Evolutionary conservation across 2,888 invertebrate species (phyloP), one percentile per base, ranked within the genome.

Genomic region (Epsilonema sp.): DNA sequence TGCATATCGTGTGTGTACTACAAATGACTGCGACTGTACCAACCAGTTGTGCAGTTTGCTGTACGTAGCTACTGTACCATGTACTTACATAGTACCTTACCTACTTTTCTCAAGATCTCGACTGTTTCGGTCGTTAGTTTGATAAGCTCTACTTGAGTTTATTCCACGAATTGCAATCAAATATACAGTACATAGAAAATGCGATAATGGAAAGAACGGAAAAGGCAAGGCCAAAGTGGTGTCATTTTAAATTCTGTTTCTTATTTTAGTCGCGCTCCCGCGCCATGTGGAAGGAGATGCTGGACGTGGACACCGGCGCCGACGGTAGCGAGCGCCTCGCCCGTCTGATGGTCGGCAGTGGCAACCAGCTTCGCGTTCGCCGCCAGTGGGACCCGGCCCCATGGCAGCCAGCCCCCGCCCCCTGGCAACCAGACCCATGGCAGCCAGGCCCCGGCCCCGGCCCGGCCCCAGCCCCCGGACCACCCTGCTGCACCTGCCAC

Each of bases 261-360:
- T 5, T 37, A 4, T 50, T 53, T 13, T 40, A 58, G 59, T 51
- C 61, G 2, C 54, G 61, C 26, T 56, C 62, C 13, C 56, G 62
- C 40, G 62, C 62, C 49, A 62, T 62, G 58, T 62, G 62, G 60
- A 56, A 56, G 43, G 62, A 62, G 48, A 60, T 62, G 61, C 52
- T 63, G 44, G 62, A 62, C 44, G 60, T 62, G 45, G 53, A 56
- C 39, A 58, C 57, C 22, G 58, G 59, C 36, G 58, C 57, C 37
- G 53, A 54, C 51, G 23, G 44, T 36, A 54, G 54, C 62, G 3
- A 51, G 54, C 25, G 56, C 54, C 20, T 23, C 41, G 3, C 40
- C 25, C 31, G 51, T 46, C 25, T 16, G 22, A 31, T 31, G 36
- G 50, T 44, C 39, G 23, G 19, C 40, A 40, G 26, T 42, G 25